phyloP scores from a whole-genome alignment of 1,140 invertebrate genomes.

The Papilio polyxenes region DNA sequence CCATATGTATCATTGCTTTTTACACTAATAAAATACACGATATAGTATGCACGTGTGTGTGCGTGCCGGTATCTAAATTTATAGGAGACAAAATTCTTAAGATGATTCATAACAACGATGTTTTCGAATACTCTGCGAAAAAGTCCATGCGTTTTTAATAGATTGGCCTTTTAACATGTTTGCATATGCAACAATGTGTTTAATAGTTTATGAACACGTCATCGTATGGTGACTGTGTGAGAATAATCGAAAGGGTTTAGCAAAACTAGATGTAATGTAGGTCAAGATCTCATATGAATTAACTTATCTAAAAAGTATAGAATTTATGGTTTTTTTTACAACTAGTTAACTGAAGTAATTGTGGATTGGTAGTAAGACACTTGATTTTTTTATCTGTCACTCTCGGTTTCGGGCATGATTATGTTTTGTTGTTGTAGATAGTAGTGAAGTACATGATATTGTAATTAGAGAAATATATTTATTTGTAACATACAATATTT shows the following conservation, averaged over 20 bases:
- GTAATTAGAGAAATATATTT: too few species aligned
- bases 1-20: background rate
- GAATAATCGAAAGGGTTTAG: slow-evolving; percentile 11
- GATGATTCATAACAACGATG: slow-evolving; percentile 26
- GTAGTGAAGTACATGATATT: too few species aligned
- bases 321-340: background rate
- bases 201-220: background rate
- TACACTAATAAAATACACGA: background rate
- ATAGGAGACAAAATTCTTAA: slow-evolving; percentile 24
- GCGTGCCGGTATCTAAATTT: slow-evolving; percentile 16
- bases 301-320: background rate
- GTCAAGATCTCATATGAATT: slow-evolving; percentile 4
- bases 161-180: background rate
- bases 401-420: too few species aligned
- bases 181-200: background rate
- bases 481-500: too few species aligned
- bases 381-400: too few species aligned
- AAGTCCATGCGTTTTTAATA: slow-evolving; percentile 2
- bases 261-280: slow-evolving; percentile 16
- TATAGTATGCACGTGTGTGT: background rate
- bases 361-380: too few species aligned
- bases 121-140: background rate
- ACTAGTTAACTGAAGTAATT: too few species aligned
- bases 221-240: background rate
- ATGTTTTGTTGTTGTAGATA: too few species aligned